phyloP scores from a whole-genome alignment of 2,113 vertebrate genomes.

The Nycticebus coucang region DNA sequence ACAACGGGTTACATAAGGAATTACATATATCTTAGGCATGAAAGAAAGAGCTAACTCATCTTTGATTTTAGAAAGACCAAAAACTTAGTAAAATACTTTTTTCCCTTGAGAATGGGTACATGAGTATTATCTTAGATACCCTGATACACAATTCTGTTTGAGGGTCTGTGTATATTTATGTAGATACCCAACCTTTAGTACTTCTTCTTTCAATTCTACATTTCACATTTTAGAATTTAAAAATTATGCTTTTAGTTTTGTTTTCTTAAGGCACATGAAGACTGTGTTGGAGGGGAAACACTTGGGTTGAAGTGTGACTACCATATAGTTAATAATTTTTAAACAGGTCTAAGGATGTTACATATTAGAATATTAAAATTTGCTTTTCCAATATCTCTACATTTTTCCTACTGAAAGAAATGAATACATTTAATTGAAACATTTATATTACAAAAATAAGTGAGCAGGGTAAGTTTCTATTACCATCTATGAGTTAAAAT shows the following conservation, averaged over 20 bases:
- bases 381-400: neutral
- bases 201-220: neutral
- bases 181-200: neutral
- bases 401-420: neutral
- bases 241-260: neutral
- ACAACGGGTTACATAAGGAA: neutral
- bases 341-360: neutral
- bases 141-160: neutral
- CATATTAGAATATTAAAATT: neutral
- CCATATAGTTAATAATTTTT: constrained; percentile 3
- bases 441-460: neutral
- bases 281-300: neutral
- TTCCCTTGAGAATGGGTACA: neutral
- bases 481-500: neutral
- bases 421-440: neutral
- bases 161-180: neutral
- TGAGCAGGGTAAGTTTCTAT: neutral
- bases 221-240: constrained; percentile 39
- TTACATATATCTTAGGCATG: neutral
- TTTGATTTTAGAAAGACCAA: constrained; percentile 14
- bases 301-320: neutral
- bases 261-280: constrained; percentile 18
- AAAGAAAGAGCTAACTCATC: neutral
- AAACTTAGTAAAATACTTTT: neutral
- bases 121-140: neutral